Percentiles rank a stretch among this genome's conserved stretches.
Evolutionary conservation across 1,140 invertebrate genomes (phyloP).

Genomic region (Formica selysi): DNA sequence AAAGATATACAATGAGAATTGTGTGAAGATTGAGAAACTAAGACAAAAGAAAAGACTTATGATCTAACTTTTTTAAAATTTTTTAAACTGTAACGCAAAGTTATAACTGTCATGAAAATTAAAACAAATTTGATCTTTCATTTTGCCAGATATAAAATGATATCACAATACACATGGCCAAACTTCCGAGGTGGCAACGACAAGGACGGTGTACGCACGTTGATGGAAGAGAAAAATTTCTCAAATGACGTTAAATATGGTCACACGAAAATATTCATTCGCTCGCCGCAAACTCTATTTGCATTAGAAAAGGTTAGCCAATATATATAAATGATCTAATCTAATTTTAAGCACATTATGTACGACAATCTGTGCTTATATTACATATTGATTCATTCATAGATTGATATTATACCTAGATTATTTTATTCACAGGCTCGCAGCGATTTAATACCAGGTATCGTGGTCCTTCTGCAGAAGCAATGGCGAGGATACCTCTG

Average conservation of each 20-base stretch:
- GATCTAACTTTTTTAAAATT: not conserved
- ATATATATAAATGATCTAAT: slow-evolving; percentile 25
- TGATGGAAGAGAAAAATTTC: slow-evolving; percentile 93
- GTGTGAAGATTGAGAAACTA: not conserved
- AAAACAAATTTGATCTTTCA: slow-evolving; percentile 57
- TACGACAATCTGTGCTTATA: not conserved
- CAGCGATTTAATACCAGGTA: slow-evolving; percentile 94
- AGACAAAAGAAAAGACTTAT: not conserved
- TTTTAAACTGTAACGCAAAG: not conserved
- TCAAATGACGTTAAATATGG: slow-evolving; percentile 96
- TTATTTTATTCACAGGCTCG: slow-evolving; percentile 86
- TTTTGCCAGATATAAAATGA: slow-evolving; percentile 96
- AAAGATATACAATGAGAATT: not conserved
- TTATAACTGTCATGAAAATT: not conserved
- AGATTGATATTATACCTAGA: not conserved
- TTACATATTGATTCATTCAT: not conserved
- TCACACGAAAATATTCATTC: slow-evolving; percentile 97
- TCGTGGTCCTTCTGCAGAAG: slow-evolving; percentile 97
- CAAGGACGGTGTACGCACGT: slow-evolving; percentile 93
- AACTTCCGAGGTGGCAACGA: slow-evolving; percentile 93
- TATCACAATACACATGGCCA: slow-evolving; percentile 97
- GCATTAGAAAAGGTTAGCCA: slow-evolving; percentile 91
- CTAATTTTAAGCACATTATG: not conserved
- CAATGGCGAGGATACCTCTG: slow-evolving; percentile 95
- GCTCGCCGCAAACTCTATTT: slow-evolving; percentile 96